Conservation (phyloP, 2,888 invertebrate genomes). For the Lasioglossum vierecki region DNA sequence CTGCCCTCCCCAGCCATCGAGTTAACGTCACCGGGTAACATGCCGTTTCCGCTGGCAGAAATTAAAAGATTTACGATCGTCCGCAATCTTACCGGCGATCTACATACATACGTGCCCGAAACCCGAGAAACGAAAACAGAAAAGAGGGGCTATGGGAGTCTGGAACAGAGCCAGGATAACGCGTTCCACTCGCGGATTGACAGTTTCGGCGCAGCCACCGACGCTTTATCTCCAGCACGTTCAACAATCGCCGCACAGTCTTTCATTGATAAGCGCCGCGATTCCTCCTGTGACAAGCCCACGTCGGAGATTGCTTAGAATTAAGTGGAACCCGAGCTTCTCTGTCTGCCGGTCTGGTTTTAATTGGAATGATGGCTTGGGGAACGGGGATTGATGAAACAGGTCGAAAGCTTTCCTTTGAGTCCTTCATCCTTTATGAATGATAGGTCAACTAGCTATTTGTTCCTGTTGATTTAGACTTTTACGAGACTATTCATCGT, state of each 20-base stretch:
- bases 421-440: neutral
- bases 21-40: constrained; percentile 33
- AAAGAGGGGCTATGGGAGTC: neutral
- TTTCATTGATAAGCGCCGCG: constrained; percentile 14
- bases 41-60: constrained; percentile 27
- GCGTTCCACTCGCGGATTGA: constrained; percentile 47
- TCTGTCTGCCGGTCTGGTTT: neutral
- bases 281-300: neutral
- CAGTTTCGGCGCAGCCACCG: constrained; percentile 47
- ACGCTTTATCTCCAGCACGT: constrained; percentile 31
- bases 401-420: neutral
- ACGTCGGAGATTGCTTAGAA: neutral
- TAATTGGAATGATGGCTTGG: neutral
- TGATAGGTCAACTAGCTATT: neutral
- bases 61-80: constrained; percentile 60
- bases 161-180: constrained; percentile 48
- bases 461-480: neutral
- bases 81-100: constrained; percentile 45
- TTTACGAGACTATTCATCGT: too few species aligned
- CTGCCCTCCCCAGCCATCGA: neutral
- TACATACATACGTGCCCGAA: constrained; percentile 30
- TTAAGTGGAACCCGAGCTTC: neutral
- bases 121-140: constrained; percentile 29
- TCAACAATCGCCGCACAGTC: constrained; percentile 15
- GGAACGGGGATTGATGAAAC: neutral